Evolutionary conservation across 2,888 invertebrate genomes (phyloP).

Genomic region (Philereme vetulata): DNA sequence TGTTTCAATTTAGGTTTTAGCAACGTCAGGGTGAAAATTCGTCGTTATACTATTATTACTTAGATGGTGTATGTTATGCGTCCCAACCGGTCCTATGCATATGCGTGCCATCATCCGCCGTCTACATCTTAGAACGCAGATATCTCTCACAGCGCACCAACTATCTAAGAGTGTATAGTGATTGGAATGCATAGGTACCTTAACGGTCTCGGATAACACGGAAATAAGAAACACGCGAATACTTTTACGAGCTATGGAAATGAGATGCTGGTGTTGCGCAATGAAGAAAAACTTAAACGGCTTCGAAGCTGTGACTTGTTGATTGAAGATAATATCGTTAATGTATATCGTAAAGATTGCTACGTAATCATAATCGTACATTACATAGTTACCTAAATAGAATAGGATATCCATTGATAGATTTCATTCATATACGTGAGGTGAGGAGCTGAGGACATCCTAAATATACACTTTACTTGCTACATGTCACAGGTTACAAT

Average conservation of each 20-base stretch:
- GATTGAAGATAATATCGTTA: conserved; percentile 19
- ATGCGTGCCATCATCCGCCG: conserved; percentile 62
- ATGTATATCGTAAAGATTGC: conserved; percentile 17
- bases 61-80: conserved; percentile 29
- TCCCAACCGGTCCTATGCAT: conserved; percentile 60
- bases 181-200: conserved; percentile 32
- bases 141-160: conserved; percentile 4
- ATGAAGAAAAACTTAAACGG: conserved; percentile 40
- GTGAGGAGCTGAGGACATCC: too few relatives aligned
- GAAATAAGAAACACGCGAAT: conserved; percentile 27
- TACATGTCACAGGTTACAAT: too few relatives aligned
- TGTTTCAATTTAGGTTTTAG: too few relatives aligned
- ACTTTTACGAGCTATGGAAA: conserved; percentile 26
- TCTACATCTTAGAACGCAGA: conserved; percentile 38
- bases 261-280: conserved; percentile 32
- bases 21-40: neutral
- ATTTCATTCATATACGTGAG: too few relatives aligned
- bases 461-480: too few relatives aligned
- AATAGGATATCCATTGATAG: too few relatives aligned
- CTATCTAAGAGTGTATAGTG: conserved; percentile 13
- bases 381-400: too few relatives aligned
- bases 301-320: conserved; percentile 37
- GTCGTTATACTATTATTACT: neutral
- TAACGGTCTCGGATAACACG: conserved; percentile 30
- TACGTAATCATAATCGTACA: conserved; percentile 2